Base-by-base conservation (phyloP, 2,113 vertebrate genomes). In the Anas platyrhynchos region DNA sequence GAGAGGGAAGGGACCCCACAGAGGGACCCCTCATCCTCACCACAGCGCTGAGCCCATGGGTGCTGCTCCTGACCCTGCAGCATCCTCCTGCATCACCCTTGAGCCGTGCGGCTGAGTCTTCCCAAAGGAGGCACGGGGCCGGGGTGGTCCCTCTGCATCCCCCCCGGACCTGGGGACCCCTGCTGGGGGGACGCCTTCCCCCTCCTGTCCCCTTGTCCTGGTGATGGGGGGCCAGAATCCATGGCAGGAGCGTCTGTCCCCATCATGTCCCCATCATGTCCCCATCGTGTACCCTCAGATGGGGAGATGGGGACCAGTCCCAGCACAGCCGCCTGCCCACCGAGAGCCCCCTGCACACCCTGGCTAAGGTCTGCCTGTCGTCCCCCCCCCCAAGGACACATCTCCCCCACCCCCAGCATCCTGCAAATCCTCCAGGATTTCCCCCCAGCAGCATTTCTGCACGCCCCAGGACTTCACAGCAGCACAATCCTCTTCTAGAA, bases 51-150 rank as follows among this genome's bases (percentile, higher is more conserved):
- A 43, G 41, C 66, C 69, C 32, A 0, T 11, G 38, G 9, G 8
- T 56, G 48, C 73, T 21, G 7, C 3, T 81, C 18, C 38, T 0
- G 0, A 67, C 31, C 12, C 0, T 0, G 46, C 4, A 3, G 23
- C 41, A 46, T 46, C 44, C 44, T 46, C 41, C 41, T 41, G 41
- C 13, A 13, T 41, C 41, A 13, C 41, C 41, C 41, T 41, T 41
- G 41, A 41, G 13, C 12, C 41, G 13, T 41, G 41, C 13, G 5
- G 41, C 41, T 41, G 41, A 13, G 41, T 41, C 41, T 41, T 41
- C 41, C 41, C 41, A 41, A 41, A 41, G 41, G 41, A 41, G 41
- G 41, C 41, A 41, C 41, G 41, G 41, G 5, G 41, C 41, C 41
- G 41, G 41, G 41, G 41, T 41, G 41, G 12, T 41, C 41, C 41